Evolutionary conservation across 1,140 invertebrate species (phyloP), one percentile per base, ranked within the genome.

Genomic region (Calephelis virginiensis): DNA sequence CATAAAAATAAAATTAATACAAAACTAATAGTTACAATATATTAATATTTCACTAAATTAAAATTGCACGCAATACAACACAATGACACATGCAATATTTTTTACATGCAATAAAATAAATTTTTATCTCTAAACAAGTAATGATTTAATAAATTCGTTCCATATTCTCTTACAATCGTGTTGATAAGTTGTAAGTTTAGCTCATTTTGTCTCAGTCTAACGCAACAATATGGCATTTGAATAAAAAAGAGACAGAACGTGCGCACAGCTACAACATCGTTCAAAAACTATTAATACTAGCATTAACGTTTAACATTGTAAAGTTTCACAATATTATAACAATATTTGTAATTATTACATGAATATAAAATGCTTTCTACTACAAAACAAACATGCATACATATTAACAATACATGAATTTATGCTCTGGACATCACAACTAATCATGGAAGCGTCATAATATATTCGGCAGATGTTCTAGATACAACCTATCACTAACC

Each of bases 41-140:
- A 56, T 56, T 12, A 17, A 13, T 56, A 43, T 43, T 43, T 28
- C 17, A 56, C 50, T 56, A 56, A 11, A 28, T 28, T 8, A 56
- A 37, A 56, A 56, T 37, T 53, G 50, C 50, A 53, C 50, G 14
- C 50, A 53, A 53, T 53, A 53, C 50, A 53, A 53, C 50, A 53
- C 50, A 28, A 17, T 53, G 14, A 17, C 10, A 28, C 50, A 53
- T 53, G 50, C 50, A 53, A 53, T 14, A 53, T 43, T 43, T 28
- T 50, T 53, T 53, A 53, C 50, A 53, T 53, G 50, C 50, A 53
- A 10, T 17, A 53, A 53, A 17, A 53, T 53, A 53, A 53, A 53
- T 53, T 53, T 8, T 14, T 53, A 53, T 43, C 6, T 43, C 40
- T 43, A 43, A 43, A 43, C 40, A 6, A 28, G 14, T 50, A 50